Evolutionary conservation across 2,113 vertebrate genomes (phyloP).

Genomic region (Malaclemys terrapin): DNA sequence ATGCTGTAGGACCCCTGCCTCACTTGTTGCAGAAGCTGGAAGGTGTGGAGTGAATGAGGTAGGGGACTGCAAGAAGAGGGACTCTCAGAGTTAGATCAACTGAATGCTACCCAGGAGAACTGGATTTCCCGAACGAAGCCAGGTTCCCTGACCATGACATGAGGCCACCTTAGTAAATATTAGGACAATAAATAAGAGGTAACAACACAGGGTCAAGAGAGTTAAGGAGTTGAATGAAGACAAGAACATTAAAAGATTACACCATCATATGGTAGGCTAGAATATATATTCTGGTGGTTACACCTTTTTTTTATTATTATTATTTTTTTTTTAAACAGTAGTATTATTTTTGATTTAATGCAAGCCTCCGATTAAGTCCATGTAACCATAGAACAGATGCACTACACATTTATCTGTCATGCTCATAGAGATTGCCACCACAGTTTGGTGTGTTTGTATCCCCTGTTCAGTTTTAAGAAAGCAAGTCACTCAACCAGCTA

Average conservation of each 20-base stretch:
- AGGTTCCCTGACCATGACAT: not conserved
- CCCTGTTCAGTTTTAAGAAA: not conserved
- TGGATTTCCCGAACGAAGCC: no score
- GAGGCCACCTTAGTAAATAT: not conserved
- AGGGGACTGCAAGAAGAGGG: no score
- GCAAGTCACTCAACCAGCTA: not conserved
- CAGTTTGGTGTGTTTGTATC: not conserved
- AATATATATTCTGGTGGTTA: not conserved
- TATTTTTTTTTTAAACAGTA: not conserved
- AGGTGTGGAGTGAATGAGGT: no score
- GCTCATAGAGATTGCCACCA: not conserved
- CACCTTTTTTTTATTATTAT: not conserved
- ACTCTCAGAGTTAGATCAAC: not conserved
- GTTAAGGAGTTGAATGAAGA: not conserved
- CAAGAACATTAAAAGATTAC: not conserved
- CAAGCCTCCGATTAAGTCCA: not conserved
- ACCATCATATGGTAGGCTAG: not conserved
- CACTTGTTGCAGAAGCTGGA: no score
- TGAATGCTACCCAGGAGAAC: not conserved
- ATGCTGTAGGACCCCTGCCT: no score
- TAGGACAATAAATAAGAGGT: not conserved
- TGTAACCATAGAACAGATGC: not conserved
- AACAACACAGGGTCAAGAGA: not conserved
- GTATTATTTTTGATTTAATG: not conserved
- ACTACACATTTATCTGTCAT: not conserved